Conservation (phyloP, 2,888 invertebrate genomes). For the Philopedon plagiatum region DNA sequence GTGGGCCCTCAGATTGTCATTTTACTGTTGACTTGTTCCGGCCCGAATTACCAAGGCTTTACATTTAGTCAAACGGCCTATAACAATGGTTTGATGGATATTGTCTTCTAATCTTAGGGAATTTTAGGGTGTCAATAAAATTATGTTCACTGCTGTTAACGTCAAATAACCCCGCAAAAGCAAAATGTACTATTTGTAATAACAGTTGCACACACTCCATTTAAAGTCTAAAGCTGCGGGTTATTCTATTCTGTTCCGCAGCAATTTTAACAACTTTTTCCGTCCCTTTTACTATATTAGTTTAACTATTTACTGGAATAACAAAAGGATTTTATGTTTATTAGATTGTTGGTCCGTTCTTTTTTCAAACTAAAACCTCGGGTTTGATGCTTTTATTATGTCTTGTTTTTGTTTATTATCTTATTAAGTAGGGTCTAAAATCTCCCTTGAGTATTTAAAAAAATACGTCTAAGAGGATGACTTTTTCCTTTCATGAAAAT, state of each 20-base stretch:
- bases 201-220: too few relatives aligned
- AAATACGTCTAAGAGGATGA: slow-evolving; percentile 1
- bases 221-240: too few relatives aligned
- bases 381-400: slow-evolving; percentile 11
- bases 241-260: too few relatives aligned
- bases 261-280: background rate
- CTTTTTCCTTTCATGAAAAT: background rate
- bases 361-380: background rate
- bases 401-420: slow-evolving; percentile 24
- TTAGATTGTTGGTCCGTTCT: slow-evolving; percentile 3
- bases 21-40: slow-evolving; percentile 47
- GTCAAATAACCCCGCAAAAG: background rate
- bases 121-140: slow-evolving; percentile 29
- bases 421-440: slow-evolving; percentile 15
- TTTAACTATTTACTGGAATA: slow-evolving; percentile 9
- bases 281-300: background rate
- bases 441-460: slow-evolving; percentile 12
- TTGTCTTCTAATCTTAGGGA: slow-evolving; percentile 32
- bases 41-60: slow-evolving; percentile 33
- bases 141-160: background rate
- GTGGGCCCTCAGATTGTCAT: slow-evolving; percentile 41
- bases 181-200: too few relatives aligned
- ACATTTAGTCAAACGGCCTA: slow-evolving; percentile 39
- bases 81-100: slow-evolving; percentile 43
- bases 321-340: slow-evolving; percentile 17